Percentiles rank a stretch among this genome's conserved stretches.
Evolutionary conservation across 1,140 invertebrate genomes (phyloP).

Genomic region (Pogonus chalceus): DNA sequence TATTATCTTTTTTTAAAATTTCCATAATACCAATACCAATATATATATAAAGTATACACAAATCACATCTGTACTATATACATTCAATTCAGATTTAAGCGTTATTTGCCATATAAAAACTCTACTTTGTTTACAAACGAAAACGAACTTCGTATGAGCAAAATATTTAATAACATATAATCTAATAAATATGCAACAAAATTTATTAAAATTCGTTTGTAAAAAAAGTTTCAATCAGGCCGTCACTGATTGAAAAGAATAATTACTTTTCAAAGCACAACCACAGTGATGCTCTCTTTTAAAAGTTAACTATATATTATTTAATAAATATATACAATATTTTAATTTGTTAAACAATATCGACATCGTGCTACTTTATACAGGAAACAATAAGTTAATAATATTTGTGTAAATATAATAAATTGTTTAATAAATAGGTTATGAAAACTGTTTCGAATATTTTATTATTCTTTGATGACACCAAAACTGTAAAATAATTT

Average conservation of each 20-base stretch:
- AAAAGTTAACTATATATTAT: conserved; percentile 1
- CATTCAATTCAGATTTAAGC: conserved; percentile 4
- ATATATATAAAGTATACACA: neutral
- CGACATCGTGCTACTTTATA: neutral
- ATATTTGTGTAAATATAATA: no score
- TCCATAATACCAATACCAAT: conserved; percentile 4
- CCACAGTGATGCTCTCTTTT: neutral
- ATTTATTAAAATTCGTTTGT: neutral
- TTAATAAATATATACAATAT: neutral
- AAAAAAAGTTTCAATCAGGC: neutral
- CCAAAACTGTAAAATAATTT: no score
- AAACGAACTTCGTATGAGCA: neutral
- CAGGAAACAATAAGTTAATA: neutral
- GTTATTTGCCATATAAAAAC: neutral
- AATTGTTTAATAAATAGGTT: no score
- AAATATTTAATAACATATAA: neutral
- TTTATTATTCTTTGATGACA: no score
- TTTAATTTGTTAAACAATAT: conserved; percentile 2
- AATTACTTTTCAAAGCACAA: neutral
- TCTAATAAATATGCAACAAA: neutral
- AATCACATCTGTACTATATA: neutral
- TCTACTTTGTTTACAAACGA: conserved; percentile 6
- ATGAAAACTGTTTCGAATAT: no score
- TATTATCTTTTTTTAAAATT: conserved; percentile 7
- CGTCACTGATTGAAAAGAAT: neutral